These are phyloP conservation scores for Australoheros facetus DNA, from an alignment of 2,797 vertebrate species.

Conservation along the genomic window DNA sequence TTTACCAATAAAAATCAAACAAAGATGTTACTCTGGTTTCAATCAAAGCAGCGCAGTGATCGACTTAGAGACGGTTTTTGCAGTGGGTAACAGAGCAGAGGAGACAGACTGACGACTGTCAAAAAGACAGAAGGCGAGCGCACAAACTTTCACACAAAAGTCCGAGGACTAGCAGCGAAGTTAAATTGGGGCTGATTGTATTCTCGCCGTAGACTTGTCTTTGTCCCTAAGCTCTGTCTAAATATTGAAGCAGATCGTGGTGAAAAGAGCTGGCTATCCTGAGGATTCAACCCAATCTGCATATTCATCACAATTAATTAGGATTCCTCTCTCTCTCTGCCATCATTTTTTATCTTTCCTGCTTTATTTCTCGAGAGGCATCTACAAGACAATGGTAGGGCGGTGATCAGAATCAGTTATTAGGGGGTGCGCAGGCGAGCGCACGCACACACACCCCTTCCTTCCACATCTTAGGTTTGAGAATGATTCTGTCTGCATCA, in stretches of 20 bases:
- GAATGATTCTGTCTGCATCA: slow-evolving; percentile 75
- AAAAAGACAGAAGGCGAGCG: slow-evolving; percentile 29
- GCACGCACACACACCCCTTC: not conserved
- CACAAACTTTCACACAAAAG: slow-evolving; percentile 13
- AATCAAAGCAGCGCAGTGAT: not conserved
- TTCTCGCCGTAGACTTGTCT: slow-evolving; percentile 65
- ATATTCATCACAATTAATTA: slow-evolving; percentile 83
- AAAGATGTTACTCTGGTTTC: slow-evolving; percentile 13
- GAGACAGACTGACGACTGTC: slow-evolving; percentile 29
- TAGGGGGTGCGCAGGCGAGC: slow-evolving; percentile 18
- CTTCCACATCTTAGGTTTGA: slow-evolving; percentile 34
- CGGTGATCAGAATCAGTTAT: slow-evolving; percentile 78
- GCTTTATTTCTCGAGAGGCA: slow-evolving; percentile 78
- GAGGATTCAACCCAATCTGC: slow-evolving; percentile 80
- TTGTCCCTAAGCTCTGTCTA: slow-evolving; percentile 77
- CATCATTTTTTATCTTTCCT: slow-evolving; percentile 71
- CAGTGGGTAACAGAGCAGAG: slow-evolving; percentile 17
- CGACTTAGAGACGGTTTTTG: slow-evolving; percentile 10
- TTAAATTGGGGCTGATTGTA: slow-evolving; percentile 73
- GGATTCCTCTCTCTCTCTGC: slow-evolving; percentile 71
- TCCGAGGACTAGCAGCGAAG: slow-evolving; percentile 46
- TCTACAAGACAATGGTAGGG: slow-evolving; percentile 72
- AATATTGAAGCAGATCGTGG: slow-evolving; percentile 75
- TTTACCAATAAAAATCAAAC: slow-evolving; percentile 21
- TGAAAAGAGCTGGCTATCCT: slow-evolving; percentile 75